Percentiles rank a stretch among this genome's conserved stretches.
These are phyloP conservation scores for Eristalinus sepulchralis DNA, from an alignment of 2,888 invertebrate species.

Conservation along the genomic window DNA sequence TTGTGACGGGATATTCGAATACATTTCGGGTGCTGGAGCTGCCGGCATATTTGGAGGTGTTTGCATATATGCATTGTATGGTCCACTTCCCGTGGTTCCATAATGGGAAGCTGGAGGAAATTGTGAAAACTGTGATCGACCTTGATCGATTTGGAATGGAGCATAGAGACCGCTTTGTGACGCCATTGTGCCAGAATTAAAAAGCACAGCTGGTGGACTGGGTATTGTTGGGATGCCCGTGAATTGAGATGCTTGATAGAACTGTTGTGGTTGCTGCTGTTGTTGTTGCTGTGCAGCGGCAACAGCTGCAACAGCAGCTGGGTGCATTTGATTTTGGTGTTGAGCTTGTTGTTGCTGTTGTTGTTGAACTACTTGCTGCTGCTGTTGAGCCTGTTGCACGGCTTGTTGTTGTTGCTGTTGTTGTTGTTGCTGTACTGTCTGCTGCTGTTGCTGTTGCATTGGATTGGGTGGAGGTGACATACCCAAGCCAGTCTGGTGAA, in stretches of 20 bases:
- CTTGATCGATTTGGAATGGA: slow-evolving; percentile 88
- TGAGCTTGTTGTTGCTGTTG: slow-evolving; percentile 81
- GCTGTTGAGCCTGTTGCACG: slow-evolving; percentile 83
- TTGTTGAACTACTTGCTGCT: slow-evolving; percentile 81
- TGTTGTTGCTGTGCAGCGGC: slow-evolving; percentile 77
- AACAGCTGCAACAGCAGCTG: slow-evolving; percentile 61
- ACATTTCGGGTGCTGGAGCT: slow-evolving; percentile 87
- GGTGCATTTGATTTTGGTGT: slow-evolving; percentile 74
- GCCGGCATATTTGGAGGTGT: slow-evolving; percentile 83
- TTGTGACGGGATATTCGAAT: slow-evolving; percentile 84
- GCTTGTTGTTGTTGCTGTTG: slow-evolving; percentile 85
- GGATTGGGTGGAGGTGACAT: slow-evolving; percentile 80
- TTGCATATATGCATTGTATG: slow-evolving; percentile 86
- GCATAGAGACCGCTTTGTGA: slow-evolving; percentile 90
- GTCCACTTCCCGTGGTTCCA: slow-evolving; percentile 83
- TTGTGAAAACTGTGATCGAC: slow-evolving; percentile 90
- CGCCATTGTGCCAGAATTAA: slow-evolving; percentile 89
- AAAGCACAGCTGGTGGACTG: slow-evolving; percentile 89
- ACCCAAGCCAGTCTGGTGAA: slow-evolving; percentile 80
- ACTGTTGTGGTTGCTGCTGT: slow-evolving; percentile 82
- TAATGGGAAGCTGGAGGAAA: slow-evolving; percentile 84
- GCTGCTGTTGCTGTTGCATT: slow-evolving; percentile 74
- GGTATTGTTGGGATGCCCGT: slow-evolving; percentile 92
- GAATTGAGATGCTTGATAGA: slow-evolving; percentile 88
- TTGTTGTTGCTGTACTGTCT: slow-evolving; percentile 59